Conservation (phyloP, 2,888 invertebrate species). For the Amphipoea oculea region DNA sequence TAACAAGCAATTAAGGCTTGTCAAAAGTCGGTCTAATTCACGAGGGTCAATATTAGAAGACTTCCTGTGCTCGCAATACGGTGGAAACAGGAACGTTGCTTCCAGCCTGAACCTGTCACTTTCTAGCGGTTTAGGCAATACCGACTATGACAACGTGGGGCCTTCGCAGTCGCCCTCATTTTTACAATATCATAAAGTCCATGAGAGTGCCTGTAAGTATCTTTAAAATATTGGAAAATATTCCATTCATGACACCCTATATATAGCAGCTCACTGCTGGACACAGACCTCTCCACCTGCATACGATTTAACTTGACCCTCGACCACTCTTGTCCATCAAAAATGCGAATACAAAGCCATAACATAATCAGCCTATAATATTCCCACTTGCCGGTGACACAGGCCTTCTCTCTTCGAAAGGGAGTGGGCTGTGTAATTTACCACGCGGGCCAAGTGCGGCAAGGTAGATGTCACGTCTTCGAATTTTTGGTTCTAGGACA, state of each 20-base stretch:
- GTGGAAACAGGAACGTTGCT: constrained; percentile 70
- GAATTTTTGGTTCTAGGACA: too few relatives aligned
- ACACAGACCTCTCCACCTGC: not conserved
- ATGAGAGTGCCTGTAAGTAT: constrained; percentile 85
- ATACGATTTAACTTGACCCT: not conserved
- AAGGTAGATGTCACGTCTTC: too few relatives aligned
- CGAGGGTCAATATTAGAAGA: constrained; percentile 87
- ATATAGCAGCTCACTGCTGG: not conserved
- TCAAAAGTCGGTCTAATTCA: constrained; percentile 87
- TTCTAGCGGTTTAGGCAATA: constrained; percentile 74
- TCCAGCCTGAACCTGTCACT: constrained; percentile 79
- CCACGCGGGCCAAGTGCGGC: too few relatives aligned
- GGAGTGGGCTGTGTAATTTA: too few relatives aligned
- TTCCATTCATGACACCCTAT: too few relatives aligned
- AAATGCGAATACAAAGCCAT: not conserved
- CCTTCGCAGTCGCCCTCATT: constrained; percentile 73
- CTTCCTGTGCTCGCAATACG: constrained; percentile 75
- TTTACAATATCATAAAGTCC: constrained; percentile 79
- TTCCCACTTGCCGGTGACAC: too few relatives aligned
- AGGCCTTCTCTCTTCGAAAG: too few relatives aligned
- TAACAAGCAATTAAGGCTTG: constrained; percentile 85
- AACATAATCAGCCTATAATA: too few relatives aligned
- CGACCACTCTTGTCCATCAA: not conserved
- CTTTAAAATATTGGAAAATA: not conserved
- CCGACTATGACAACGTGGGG: constrained; percentile 78